phyloP scores from a whole-genome alignment of 2,113 vertebrate species.

The Albula goreensis region DNA sequence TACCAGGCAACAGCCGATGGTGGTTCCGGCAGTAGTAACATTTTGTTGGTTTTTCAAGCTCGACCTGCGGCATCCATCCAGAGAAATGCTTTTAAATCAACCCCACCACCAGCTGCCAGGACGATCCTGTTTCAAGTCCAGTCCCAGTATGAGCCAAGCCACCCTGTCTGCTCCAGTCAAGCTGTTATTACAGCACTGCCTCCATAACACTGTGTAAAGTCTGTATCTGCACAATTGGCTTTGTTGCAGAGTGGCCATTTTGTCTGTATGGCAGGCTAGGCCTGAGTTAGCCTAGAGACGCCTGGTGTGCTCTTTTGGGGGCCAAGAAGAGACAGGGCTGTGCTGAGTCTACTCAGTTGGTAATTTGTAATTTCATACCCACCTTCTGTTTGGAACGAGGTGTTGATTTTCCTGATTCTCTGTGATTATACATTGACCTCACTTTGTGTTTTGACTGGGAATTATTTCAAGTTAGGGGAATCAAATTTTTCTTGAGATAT shows the following conservation, averaged over 20 bases:
- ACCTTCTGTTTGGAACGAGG: background rate
- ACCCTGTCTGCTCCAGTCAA: slow-evolving; percentile 7
- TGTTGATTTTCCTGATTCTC: background rate
- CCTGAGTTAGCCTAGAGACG: slow-evolving; percentile 3
- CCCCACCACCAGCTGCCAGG: slow-evolving; percentile 34
- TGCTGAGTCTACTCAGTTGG: background rate
- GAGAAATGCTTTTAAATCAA: slow-evolving; percentile 35
- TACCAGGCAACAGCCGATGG: slow-evolving; percentile 14
- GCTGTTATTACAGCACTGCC: slow-evolving; percentile 17
- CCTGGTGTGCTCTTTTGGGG: background rate
- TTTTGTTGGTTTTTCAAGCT: slow-evolving; percentile 23
- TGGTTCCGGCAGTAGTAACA: background rate
- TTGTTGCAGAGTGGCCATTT: background rate
- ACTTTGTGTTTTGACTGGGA: no score
- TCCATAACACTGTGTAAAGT: slow-evolving; percentile 14
- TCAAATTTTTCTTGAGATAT: background rate
- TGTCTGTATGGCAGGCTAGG: slow-evolving; percentile 12
- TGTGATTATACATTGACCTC: background rate
- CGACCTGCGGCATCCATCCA: slow-evolving; percentile 22
- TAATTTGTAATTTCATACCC: background rate
- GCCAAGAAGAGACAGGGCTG: background rate
- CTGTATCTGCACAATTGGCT: background rate
- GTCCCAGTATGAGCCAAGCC: slow-evolving; percentile 12
- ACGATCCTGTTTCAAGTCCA: slow-evolving; percentile 28
- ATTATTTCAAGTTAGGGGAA: no score